Percentiles rank a stretch among this genome's conserved stretches.
Evolutionary conservation across 2,797 vertebrate genomes (phyloP).

Genomic region (Sebastes aleutianus): DNA sequence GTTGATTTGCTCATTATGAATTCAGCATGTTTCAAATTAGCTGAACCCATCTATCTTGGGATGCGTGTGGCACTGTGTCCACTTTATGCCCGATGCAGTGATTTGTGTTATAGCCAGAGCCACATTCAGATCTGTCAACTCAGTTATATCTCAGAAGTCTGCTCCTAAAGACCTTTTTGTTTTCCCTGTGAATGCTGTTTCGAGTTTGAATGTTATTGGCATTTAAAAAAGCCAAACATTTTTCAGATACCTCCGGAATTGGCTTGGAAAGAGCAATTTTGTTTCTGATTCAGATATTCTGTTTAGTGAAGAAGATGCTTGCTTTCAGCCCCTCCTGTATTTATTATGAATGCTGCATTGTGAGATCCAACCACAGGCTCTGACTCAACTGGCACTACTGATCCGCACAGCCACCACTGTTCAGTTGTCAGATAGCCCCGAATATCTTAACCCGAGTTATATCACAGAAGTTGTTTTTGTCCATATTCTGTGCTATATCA

Average conservation of each 20-base stretch:
- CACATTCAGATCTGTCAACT: neutral
- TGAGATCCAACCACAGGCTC: slow-evolving; percentile 10
- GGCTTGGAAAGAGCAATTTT: neutral
- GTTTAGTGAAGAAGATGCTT: neutral
- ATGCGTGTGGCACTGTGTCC: neutral
- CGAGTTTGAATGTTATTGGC: neutral
- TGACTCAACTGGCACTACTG: slow-evolving; percentile 3
- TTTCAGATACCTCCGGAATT: neutral
- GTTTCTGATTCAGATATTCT: neutral
- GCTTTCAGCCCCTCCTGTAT: neutral
- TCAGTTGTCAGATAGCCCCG: slow-evolving; percentile 8
- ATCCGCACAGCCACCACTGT: slow-evolving; percentile 6
- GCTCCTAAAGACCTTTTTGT: neutral
- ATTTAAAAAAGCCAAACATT: neutral
- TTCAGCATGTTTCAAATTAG: neutral
- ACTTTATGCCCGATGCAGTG: neutral
- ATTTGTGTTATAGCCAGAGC: neutral
- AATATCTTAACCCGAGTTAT: slow-evolving; percentile 25
- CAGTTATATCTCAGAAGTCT: neutral
- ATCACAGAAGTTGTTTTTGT: slow-evolving; percentile 22
- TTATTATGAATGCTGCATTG: neutral
- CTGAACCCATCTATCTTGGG: neutral
- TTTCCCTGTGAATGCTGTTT: neutral
- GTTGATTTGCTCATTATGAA: neutral
- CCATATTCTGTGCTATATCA: slow-evolving; percentile 4